Conservation (phyloP, 2,888 invertebrate genomes). For the Drosophila infuscata region DNA sequence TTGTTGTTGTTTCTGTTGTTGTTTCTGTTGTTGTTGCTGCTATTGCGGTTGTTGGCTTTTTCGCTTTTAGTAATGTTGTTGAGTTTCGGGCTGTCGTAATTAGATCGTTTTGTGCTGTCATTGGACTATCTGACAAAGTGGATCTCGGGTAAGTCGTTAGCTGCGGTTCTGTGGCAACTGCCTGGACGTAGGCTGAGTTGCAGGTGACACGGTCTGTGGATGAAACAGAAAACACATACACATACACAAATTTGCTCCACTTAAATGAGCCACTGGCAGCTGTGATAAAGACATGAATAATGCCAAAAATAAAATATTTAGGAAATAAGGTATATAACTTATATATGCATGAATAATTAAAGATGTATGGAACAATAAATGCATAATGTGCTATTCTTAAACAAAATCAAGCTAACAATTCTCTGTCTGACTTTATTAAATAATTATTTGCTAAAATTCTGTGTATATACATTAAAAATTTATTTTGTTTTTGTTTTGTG, state of each 20-base stretch:
- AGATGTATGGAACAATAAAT: not conserved
- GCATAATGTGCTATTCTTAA: not conserved
- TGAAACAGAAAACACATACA: constrained; percentile 28
- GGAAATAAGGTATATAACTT: not conserved
- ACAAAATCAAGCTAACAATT: not conserved
- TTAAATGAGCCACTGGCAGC: constrained; percentile 29
- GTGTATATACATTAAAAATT: not conserved
- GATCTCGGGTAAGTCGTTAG: constrained; percentile 68
- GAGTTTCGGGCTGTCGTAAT: constrained; percentile 68
- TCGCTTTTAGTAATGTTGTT: constrained; percentile 56
- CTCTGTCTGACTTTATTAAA: not conserved
- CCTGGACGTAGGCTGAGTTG: constrained; percentile 40
- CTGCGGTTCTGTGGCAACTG: constrained; percentile 34
- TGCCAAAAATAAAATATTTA: not conserved
- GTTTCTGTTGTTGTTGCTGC: constrained; percentile 21
- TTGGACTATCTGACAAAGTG: constrained; percentile 75
- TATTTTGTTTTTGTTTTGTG: not conserved
- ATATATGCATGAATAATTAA: not conserved
- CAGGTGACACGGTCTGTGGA: constrained; percentile 72
- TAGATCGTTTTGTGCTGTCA: constrained; percentile 79
- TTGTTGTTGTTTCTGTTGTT: constrained; percentile 15
- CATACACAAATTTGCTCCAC: constrained; percentile 22
- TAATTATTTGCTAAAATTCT: not conserved
- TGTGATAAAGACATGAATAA: constrained; percentile 35
- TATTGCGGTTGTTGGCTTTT: constrained; percentile 48